Percentiles rank a stretch among this genome's conserved stretches.
Conservation (phyloP, 2,888 invertebrate species). For the Bombylius major region DNA sequence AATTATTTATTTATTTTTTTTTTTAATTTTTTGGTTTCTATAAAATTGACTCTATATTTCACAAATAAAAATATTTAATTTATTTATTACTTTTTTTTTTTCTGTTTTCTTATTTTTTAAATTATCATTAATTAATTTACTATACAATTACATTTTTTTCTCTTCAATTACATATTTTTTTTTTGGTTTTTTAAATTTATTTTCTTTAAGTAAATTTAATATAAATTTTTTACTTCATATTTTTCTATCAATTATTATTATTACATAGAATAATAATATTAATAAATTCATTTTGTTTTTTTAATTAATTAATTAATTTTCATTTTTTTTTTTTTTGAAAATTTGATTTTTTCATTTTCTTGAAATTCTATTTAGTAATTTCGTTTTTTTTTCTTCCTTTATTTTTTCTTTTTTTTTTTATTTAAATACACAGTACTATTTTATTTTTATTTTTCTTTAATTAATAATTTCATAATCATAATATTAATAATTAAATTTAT, state of each 20-base stretch:
- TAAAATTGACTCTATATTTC: conserved; percentile 14
- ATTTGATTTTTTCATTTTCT: too few species aligned
- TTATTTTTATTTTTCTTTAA: too few species aligned
- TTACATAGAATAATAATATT: too few species aligned
- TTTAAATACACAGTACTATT: too few species aligned
- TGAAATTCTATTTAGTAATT: too few species aligned
- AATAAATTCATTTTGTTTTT: too few species aligned
- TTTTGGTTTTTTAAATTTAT: background rate
- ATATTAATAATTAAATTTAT: background rate
- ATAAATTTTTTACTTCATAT: too few species aligned
- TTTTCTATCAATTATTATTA: too few species aligned
- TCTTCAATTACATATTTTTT: conserved; percentile 1
- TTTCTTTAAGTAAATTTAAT: background rate
- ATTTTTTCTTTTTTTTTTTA: too few species aligned
- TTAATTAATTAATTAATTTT: too few species aligned
- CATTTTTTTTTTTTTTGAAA: too few species aligned
- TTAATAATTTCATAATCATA: background rate
- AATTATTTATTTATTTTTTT: background rate
- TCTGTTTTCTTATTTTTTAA: background rate
- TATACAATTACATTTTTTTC: conserved; percentile 5
- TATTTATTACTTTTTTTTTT: background rate
- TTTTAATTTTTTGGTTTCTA: conserved; percentile 2
- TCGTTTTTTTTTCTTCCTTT: too few species aligned
- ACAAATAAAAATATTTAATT: conserved; percentile 9
- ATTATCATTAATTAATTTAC: background rate